phyloP scores from a whole-genome alignment of 2,797 vertebrate species.

The Scomberomorus guttatus region DNA sequence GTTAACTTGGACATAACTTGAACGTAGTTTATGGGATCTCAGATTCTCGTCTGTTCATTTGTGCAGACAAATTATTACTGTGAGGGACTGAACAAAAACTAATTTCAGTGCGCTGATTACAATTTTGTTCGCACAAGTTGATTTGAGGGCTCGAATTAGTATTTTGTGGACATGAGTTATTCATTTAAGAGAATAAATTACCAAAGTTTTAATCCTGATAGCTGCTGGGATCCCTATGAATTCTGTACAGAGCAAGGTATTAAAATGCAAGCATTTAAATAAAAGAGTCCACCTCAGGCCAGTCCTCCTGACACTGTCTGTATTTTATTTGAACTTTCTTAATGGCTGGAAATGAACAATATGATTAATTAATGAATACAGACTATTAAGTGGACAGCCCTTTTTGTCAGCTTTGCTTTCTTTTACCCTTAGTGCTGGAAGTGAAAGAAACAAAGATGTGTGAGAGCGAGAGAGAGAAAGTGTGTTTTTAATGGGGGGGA shows the following conservation, averaged over 20 bases:
- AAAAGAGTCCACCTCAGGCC: slow-evolving; percentile 35
- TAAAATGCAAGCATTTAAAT: slow-evolving; percentile 32
- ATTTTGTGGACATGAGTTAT: neutral
- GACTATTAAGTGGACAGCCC: slow-evolving; percentile 46
- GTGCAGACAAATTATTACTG: neutral
- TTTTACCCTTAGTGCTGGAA: slow-evolving; percentile 27
- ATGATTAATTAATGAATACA: slow-evolving; percentile 67
- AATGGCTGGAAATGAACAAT: slow-evolving; percentile 53
- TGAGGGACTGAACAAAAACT: neutral
- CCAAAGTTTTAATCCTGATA: slow-evolving; percentile 4
- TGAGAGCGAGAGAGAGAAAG: slow-evolving; percentile 10
- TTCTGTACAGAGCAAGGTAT: slow-evolving; percentile 2
- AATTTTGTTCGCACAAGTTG: neutral
- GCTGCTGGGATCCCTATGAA: slow-evolving; percentile 14
- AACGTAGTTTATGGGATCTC: neutral
- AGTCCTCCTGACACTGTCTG: slow-evolving; percentile 23
- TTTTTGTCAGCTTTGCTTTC: slow-evolving; percentile 56
- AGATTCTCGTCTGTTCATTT: neutral
- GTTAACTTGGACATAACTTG: neutral
- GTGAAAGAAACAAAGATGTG: slow-evolving; percentile 40
- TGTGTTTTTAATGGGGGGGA: slow-evolving; percentile 29
- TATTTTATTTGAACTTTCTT: slow-evolving; percentile 51
- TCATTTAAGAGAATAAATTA: slow-evolving; percentile 5
- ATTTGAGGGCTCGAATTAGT: neutral
- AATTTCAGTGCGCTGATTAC: neutral